A percentile compares a stretch with the other conserved stretches of the same genome.
These are phyloP conservation scores for Drosophila macrothrix DNA, from an alignment of 2,888 invertebrate species.

Conservation along the genomic window DNA sequence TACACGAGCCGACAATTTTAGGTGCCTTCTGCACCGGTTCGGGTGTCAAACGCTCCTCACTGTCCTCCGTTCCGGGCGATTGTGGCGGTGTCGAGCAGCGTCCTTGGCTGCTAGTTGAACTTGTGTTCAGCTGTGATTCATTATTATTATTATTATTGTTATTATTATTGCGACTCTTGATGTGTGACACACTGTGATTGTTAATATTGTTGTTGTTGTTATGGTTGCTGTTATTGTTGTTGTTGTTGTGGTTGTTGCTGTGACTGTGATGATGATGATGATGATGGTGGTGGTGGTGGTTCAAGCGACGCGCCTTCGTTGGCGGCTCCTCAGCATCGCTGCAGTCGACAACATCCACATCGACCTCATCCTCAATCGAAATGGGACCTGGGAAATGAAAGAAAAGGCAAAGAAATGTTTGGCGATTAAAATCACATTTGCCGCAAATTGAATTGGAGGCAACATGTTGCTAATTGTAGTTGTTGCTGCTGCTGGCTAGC, in stretches of 20 bases:
- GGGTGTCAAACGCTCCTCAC: constrained; percentile 84
- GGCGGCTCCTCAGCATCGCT: constrained; percentile 88
- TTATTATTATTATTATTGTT: constrained; percentile 48
- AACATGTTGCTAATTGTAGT: constrained; percentile 39
- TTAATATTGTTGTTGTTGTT: constrained; percentile 55
- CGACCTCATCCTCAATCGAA: constrained; percentile 88
- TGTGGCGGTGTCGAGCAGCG: constrained; percentile 85
- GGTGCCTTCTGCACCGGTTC: constrained; percentile 85
- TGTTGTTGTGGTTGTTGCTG: constrained; percentile 50
- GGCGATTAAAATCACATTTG: constrained; percentile 39
- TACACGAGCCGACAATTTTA: constrained; percentile 89
- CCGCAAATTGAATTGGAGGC: constrained; percentile 38
- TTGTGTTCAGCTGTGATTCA: constrained; percentile 75
- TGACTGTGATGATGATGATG: constrained; percentile 36
- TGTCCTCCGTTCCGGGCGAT: constrained; percentile 84
- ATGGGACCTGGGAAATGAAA: constrained; percentile 83
- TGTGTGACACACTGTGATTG: constrained; percentile 57
- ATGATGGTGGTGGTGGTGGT: constrained; percentile 60
- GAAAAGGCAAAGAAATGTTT: constrained; percentile 9
- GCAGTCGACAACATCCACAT: constrained; percentile 90
- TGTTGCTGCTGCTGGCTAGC: constrained; percentile 1
- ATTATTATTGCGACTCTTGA: constrained; percentile 52
- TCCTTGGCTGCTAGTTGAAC: constrained; percentile 82
- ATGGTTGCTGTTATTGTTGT: constrained; percentile 51
- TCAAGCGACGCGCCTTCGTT: constrained; percentile 79